Evolutionary conservation across 2,888 invertebrate genomes (phyloP), one percentile per base, ranked within the genome.

Genomic region (Heliconius hortense): DNA sequence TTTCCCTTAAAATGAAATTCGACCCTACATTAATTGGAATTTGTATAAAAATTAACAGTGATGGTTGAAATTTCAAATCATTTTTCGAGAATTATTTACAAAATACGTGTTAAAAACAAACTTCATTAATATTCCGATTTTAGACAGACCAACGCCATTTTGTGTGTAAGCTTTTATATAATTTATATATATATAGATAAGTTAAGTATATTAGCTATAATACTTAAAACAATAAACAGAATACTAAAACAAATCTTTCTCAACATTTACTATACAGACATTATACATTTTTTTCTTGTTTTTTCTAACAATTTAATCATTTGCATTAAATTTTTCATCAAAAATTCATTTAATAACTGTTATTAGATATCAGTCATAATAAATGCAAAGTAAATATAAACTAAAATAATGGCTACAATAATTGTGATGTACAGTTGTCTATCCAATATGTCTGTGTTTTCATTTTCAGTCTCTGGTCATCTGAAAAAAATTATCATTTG

Each of bases 351-450:
- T 28, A 24, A 60, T 26, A 68, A 21, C 26, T 24, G 21, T 2
- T 59, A 35, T 35, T 56, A 39, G 21, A 59, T 26, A 24, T 71
- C 35, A 31, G 7, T 60, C 39, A 24, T 43, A 13, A 60, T 26
- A 60, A 71, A 70, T 70, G 35, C 69, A 63, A 31, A 26, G 15
- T 53, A 62, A 28, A 35, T 48, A n/a, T 62, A 63, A 62, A 62
- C n/a, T 53, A 69, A 60, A 7, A 53, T 53, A 35, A 72, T 53
- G 48, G 68, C 62, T 76, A 62, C 70, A 63, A 63, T 74, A 62
- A 67, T 71, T 74, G 76, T 76, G 74, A 71, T 76, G 59, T 76
- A 62, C 0, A 73, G 31, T 66, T 39, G 59, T 56, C 48, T 71
- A 26, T 71, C 59, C 60, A 39, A 28, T 24, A 60, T 15, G 48